These are phyloP conservation scores for Turritopsis rubra DNA, from an alignment of 30 jellyfish, hydroid and myxozoan species.

Conservation along the genomic window DNA sequence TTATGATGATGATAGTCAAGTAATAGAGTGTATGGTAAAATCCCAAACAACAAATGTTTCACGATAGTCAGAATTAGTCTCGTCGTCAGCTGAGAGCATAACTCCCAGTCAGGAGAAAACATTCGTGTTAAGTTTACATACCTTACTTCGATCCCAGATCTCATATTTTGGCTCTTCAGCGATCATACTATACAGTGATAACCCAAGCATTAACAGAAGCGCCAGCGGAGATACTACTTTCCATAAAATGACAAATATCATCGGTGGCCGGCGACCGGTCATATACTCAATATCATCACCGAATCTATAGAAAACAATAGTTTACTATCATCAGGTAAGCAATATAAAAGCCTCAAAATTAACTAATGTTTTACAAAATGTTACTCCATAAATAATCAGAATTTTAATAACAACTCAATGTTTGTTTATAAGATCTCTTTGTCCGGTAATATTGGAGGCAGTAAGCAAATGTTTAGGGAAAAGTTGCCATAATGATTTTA, in stretches of 20 bases:
- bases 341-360: no score
- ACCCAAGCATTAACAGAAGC: slow-evolving; percentile 44
- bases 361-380: no score
- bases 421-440: no score
- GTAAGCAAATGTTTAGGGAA: no score
- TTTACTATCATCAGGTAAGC: no score
- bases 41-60: not conserved
- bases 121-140: slow-evolving; percentile 10
- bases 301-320: slow-evolving; percentile 49
- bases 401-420: no score
- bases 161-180: slow-evolving; percentile 32
- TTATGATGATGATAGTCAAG: not conserved
- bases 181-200: slow-evolving; percentile 7
- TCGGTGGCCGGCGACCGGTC: slow-evolving; percentile 69
- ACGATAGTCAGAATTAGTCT: not conserved
- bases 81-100: not conserved
- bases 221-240: slow-evolving; percentile 52
- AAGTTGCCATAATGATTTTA: no score
- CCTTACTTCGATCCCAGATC: slow-evolving; percentile 66
- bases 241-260: slow-evolving; percentile 60
- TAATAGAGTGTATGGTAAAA: no score
- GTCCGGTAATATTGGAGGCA: no score
- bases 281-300: slow-evolving; percentile 66
- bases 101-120: not conserved
- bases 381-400: no score